Conservation (phyloP, 2,888 invertebrate species). For the Caenorhabditis plicata region DNA sequence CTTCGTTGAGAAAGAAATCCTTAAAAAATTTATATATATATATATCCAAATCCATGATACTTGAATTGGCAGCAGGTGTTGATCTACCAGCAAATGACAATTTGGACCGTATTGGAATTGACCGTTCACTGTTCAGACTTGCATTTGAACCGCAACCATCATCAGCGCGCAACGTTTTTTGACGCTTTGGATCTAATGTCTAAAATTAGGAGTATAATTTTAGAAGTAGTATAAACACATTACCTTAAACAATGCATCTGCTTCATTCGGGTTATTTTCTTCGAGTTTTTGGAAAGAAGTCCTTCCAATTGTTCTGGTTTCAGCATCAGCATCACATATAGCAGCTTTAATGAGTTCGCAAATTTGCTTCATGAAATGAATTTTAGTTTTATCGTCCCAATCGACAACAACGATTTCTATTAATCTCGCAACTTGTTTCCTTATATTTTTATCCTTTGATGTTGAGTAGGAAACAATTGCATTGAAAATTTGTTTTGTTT, state of each 20-base stretch:
- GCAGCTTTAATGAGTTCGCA: constrained; percentile 15
- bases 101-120: constrained; percentile 11
- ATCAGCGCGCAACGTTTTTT: constrained; percentile 16
- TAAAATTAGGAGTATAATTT: too few species aligned
- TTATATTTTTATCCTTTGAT: constrained; percentile 24
- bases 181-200: constrained; percentile 12
- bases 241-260: constrained; percentile 20
- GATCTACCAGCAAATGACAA: constrained; percentile 11
- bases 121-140: constrained; percentile 18
- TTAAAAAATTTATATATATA: background rate
- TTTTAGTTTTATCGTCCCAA: constrained; percentile 21
- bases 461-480: constrained; percentile 9
- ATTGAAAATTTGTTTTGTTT: constrained; percentile 25
- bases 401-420: constrained; percentile 14
- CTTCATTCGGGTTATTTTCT: constrained; percentile 8
- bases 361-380: constrained; percentile 5
- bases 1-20: constrained; percentile 23
- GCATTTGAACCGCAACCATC: constrained; percentile 10
- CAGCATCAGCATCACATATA: constrained; percentile 23
- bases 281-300: constrained; percentile 17
- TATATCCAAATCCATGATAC: background rate
- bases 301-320: constrained; percentile 16
- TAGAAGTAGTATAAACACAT: too few species aligned
- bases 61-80: constrained; percentile 9
- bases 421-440: constrained; percentile 12